Percentiles rank a stretch among this genome's conserved stretches.
Conservation (phyloP, 2,888 invertebrate species). For the Cerceris ruficornis region DNA sequence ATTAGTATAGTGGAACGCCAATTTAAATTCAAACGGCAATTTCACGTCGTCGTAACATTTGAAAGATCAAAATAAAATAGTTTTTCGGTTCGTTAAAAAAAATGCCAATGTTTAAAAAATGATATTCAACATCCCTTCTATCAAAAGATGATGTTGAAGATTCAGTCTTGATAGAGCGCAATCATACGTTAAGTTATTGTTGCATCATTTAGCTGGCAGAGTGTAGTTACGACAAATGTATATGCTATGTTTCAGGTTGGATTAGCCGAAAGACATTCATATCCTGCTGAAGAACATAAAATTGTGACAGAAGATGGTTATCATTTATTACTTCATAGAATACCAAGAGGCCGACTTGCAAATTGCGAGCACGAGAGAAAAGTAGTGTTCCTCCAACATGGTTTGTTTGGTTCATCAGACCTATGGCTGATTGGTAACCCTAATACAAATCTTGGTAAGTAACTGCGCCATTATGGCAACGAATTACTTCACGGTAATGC, state of each 20-base stretch:
- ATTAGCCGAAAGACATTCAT: slow-evolving; percentile 66
- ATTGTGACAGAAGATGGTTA: slow-evolving; percentile 74
- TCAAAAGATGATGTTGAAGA: too few species aligned
- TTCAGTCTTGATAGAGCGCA: too few species aligned
- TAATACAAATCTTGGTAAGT: not conserved
- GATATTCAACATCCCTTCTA: too few species aligned
- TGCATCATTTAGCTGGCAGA: too few species aligned
- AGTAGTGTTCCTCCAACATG: slow-evolving; percentile 55
- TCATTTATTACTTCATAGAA: slow-evolving; percentile 68
- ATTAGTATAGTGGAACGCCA: too few species aligned
- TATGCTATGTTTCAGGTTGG: slow-evolving; percentile 30
- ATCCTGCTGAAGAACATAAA: slow-evolving; percentile 72
- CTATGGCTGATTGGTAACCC: not conserved
- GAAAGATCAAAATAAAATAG: too few species aligned
- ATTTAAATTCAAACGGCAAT: too few species aligned
- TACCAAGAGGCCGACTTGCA: slow-evolving; percentile 69
- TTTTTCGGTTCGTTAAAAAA: too few species aligned
- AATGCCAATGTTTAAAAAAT: too few species aligned
- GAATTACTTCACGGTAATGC: not conserved
- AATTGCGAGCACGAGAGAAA: slow-evolving; percentile 63
- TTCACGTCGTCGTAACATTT: too few species aligned
- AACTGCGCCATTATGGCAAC: not conserved
- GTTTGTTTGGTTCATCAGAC: not conserved
- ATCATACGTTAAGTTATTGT: too few species aligned
- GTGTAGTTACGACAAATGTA: too few species aligned